Conservation (phyloP, 2,113 vertebrate genomes). For the Azemiops feae region DNA sequence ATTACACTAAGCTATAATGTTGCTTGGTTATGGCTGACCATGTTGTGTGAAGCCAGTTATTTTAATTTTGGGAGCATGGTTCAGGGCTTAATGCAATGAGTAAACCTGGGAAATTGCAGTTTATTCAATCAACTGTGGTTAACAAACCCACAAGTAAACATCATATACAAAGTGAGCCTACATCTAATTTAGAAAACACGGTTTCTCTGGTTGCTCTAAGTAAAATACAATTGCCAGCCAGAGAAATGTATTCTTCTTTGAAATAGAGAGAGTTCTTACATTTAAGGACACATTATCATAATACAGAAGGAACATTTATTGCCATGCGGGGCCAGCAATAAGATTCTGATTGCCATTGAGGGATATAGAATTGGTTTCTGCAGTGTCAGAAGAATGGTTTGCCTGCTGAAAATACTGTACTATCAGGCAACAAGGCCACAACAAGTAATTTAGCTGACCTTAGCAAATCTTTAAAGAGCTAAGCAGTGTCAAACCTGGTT, state of each 20-base stretch:
- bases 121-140: background rate
- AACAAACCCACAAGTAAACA: background rate
- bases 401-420: background rate
- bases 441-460: background rate
- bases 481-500: background rate
- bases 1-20: background rate
- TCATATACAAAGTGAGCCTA: background rate
- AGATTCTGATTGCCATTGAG: too few relatives aligned
- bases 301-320: background rate
- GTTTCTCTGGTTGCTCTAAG: background rate
- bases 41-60: background rate
- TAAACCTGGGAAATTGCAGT: background rate
- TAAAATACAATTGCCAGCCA: background rate
- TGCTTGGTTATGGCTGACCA: background rate
- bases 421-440: background rate
- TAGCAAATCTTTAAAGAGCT: background rate
- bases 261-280: background rate
- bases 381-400: background rate
- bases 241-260: background rate
- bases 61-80: background rate
- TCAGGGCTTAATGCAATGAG: background rate
- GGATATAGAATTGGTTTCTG: background rate
- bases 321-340: background rate
- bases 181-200: background rate
- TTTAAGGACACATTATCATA: background rate